Base-by-base conservation (phyloP, 2,113 vertebrate species). In the Sylvicapra grimmia region DNA sequence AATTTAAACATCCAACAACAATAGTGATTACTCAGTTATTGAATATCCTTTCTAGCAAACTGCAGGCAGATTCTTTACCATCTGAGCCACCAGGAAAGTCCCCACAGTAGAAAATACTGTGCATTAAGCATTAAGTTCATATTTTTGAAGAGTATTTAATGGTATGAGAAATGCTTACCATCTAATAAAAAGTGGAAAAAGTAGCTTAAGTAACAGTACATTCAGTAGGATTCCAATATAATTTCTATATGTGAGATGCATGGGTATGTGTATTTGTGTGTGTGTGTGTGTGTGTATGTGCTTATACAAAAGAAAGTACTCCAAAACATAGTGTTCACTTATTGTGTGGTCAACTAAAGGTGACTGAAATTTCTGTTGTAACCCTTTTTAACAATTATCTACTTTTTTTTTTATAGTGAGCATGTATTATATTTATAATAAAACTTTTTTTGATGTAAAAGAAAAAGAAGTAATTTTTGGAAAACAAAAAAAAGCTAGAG, bases 361-460 rank as follows among this genome's bases (percentile, higher is more conserved):
- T 84, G 49, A 89, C n/a, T 95, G 86, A 93, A 53, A 97, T 86
- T 91, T 94, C 65, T 53, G 31, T 31, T 92, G 94, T 95, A 90
- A 59, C 4, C 61, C 10, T 86, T 94, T 75, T 93, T 80, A 86
- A 14, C 27, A 82, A 84, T 40, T 82, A 79, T 40, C 31, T 61
- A 84, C 61, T 12, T 87, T 49, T 18, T 87, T 65, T 56, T 58
- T 58, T 82, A 51, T 3, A 93, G 19, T 90, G 10, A 94, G 44
- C 31, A 53, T 59, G 7, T 63, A 80, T 59, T 68, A 86, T n/a
- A 87, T 36, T 91, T 82, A 83, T 61, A 61, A 84, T 49, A 56
- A 86, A 89, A 53, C 8, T 36, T 84, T 36, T 47, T 84, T 56
- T 84, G 53, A 40, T 82, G 25, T 80, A 49, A 96, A 89, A 44